Base-by-base conservation (phyloP, 2,888 invertebrate genomes). In the Trichacis sp. region DNA sequence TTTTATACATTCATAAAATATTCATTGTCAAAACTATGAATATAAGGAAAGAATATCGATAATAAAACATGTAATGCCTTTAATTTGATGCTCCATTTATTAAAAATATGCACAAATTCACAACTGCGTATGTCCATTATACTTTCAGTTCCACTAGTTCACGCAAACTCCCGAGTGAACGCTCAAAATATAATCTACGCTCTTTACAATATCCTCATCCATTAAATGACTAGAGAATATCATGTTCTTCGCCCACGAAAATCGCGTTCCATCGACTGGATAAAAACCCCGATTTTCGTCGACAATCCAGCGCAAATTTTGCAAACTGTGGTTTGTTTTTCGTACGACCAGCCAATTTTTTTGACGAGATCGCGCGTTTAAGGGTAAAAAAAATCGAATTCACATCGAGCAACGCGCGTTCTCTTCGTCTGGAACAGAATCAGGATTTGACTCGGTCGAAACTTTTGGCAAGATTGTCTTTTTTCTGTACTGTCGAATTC, bases 81-180 rank as follows among this genome's bases (percentile, higher is more conserved):
- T 57, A 51, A 54, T 56, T 57, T 59, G 24, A 78, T 75, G 75
- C 76, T 82, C 82, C 81, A 82, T 83, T 82, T 83, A 83, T 83
- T 83, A 83, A 83, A 83, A 83, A 83, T 83, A 83, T 83, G 74
- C 81, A 78, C 76, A 82, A 80, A 77, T 81, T 81, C 78, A 81
- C 77, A 72, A 79, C 78, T 70, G 74, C 76, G 76, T 78, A 77
- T 78, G 58, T 77, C 72, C 75, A 75, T 80, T 79, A n/a, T n/a
- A 82, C 80, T 83, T 83, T 82, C 82, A 80, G 72, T 71, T 77
- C 72, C 73, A 64, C 42, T 56, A 52, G 43, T 56, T 56, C 24
- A 52, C 45, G 14, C 63, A 65, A 56, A 56, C 70, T 73, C 79
- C 74, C 74, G 71, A 71, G 68, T 75, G 49, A 52, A 46, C 75